Base-by-base conservation (phyloP, 2,888 invertebrate genomes). In the Alitta virens region DNA sequence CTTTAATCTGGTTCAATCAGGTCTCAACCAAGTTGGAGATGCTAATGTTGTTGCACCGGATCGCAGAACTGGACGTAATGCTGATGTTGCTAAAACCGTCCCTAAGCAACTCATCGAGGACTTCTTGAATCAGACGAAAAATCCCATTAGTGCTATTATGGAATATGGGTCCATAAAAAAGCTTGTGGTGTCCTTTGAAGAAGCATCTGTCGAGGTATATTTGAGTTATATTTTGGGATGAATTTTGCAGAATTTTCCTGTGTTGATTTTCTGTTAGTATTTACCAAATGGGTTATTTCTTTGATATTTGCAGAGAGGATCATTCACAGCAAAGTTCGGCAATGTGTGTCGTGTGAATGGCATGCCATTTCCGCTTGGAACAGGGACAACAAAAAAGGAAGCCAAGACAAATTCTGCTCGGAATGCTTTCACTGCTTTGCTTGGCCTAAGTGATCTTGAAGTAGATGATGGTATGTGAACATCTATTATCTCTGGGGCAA, bases 321-420 rank as follows among this genome's bases (percentile, higher is more conserved):
- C 33, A 5, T 33, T 71, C 5, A 51, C 65, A 0, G 70, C 68
- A 40, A 73, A 66, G 54, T 79, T 77, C 71, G 78, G 75, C n/a
- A 62, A 61, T 42, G 66, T 68, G 42, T 77, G 76, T 50, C 64
- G 63, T 3, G 66, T 79, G 1, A 69, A 77, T 58, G 75, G 74
- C 3, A 61, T 59, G 50, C 26, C 62, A 7, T 66, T 62, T 38
- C 69, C 66, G 2, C 62, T 65, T 27, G 70, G 80, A 16, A 65
- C 67, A 0, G 79, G 77, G 2, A 71, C 67, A 21, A 79, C 75
- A 1, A 81, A 80, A 65, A 80, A 80, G 60, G 78, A 80, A 12
- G 79, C 80, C 0, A 80, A 79, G 65, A 72, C 72, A 1, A 64
- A 66, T 5, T 74, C 78, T 2, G 78, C 79, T 2, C 70, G 65